Base-by-base conservation (phyloP, 2,888 invertebrate species). In the Philopedon plagiatum region DNA sequence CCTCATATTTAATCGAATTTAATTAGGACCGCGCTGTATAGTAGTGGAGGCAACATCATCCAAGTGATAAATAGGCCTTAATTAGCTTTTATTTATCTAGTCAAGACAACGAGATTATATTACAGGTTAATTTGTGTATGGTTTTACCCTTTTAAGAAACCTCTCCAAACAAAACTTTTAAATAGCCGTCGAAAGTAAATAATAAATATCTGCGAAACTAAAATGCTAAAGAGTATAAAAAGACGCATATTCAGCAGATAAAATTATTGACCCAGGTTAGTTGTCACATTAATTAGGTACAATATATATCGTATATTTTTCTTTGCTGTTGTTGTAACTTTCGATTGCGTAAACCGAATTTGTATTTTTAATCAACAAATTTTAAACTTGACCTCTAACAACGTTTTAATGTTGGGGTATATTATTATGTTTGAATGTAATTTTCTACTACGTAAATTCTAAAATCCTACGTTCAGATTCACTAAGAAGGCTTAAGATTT, bases 251-350 rank as follows among this genome's bases (percentile, higher is more conserved):
- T 65, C 65, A 65, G 65, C 65, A 41, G 58, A 71, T 71, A 66
- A 65, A 66, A 60, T 65, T n/a, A 39, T 65, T 71, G 71, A 71
- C 71, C 71, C 54, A 71, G 71, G 71, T 71, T 66, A 69, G 69
- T 69, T 29, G 61, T 49, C 58, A 49, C 34, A 70, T 70, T 71
- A 71, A 61, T 68, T 68, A 39, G 15, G 15, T 39, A 68, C 23
- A 32, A 39, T 19, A n/a, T n/a, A n/a, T n/a, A 54, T 32, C 19
- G 46, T 51, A 23, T 69, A 44, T 56, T 61, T 60, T 56, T 69
- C 60, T 54, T 68, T 26, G 4, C 11, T 37, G 29, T 56, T 60
- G 51, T 67, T 26, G 56, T 41, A 64, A 54, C 39, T 19, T 37
- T 58, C 15, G 44, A 66, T 66, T 58, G 34, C 26, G 46, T 21